Evolutionary conservation across 2,113 vertebrate species (phyloP), one percentile per base, ranked within the genome.

Genomic region (Platysteira castanea): DNA sequence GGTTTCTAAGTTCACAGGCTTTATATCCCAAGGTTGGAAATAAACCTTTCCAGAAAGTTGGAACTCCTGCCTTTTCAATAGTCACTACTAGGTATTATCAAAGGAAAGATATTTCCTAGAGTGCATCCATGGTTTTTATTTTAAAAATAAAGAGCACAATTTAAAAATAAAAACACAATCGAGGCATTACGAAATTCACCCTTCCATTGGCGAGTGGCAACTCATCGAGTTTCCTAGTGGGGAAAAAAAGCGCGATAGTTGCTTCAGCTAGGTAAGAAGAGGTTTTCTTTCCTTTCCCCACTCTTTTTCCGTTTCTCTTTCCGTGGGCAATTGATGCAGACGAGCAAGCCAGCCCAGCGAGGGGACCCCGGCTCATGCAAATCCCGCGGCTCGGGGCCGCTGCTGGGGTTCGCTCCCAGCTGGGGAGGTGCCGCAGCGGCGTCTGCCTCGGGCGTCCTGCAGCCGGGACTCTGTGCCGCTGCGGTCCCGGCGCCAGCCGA

Each of bases 31-130:
- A 61, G 49, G 27, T 11, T 84, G 49, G 56, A 85, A 95, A 96
- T 90, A 94, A 94, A 94, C 12, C 54, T 75, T 74, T 88, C 78
- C 67, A 74, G 67, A 94, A 94, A 77, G 11, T 15, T 73, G 88
- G 52, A 67, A 68, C 10, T 44, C 23, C 47, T 93, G 83, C 31
- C 42, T 80, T 88, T 87, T 93, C 65, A 9, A 53, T 84, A 44
- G 37, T 54, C 37, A 24, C 59, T 87, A 7, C 56, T 27, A 50
- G 42, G n/a, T 42, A 52, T 5, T 56, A 70, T 37, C 42, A 52
- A 88, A 83, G 1, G 19, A 78, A 75, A 61, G 41, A 6, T 50
- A 27, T 20, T 87, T 54, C 50, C 61, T 33, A 11, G 56, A 57
- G 20, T 16, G 18, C n/a, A 63, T 65, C 3, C 6, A 24, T 31